Conservation (phyloP, 2,797 vertebrate species). For the Oryzias sinensis region DNA sequence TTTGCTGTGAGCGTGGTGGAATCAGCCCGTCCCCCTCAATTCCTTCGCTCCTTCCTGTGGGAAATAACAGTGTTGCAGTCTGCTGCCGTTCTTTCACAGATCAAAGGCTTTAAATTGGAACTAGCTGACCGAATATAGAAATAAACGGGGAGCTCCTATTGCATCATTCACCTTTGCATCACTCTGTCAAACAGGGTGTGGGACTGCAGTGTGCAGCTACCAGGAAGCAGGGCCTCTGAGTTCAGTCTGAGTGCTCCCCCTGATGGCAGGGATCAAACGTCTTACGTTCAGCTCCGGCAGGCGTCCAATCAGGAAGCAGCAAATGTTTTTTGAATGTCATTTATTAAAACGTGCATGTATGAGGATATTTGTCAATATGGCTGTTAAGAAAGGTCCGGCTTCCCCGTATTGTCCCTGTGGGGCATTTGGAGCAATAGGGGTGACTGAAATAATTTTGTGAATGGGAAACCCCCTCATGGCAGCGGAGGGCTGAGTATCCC, state of each 20-base stretch:
- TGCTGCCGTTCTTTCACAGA: slow-evolving; percentile 65
- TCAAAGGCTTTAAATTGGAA: slow-evolving; percentile 65
- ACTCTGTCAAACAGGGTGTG: slow-evolving; percentile 28
- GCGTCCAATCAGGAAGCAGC: too few species aligned
- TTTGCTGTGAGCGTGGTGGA: slow-evolving; percentile 49
- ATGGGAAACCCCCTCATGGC: too few species aligned
- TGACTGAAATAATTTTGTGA: too few species aligned
- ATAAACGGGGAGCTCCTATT: slow-evolving; percentile 9
- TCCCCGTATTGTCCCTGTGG: too few species aligned
- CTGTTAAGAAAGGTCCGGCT: too few species aligned
- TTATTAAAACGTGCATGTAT: too few species aligned
- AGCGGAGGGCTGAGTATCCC: too few species aligned
- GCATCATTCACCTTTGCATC: slow-evolving; percentile 43
- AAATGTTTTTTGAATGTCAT: too few species aligned
- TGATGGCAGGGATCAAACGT: slow-evolving; percentile 36
- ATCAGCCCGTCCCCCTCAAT: slow-evolving; percentile 49
- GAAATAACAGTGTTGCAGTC: slow-evolving; percentile 65
- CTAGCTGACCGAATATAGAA: slow-evolving; percentile 27
- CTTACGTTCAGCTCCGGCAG: too few species aligned
- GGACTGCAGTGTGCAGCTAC: slow-evolving; percentile 3
- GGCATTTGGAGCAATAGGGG: too few species aligned
- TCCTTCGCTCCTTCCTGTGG: slow-evolving; percentile 51
- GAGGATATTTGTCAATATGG: too few species aligned
- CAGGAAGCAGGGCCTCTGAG: neutral
- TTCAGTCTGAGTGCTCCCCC: slow-evolving; percentile 64